These are phyloP conservation scores for Periplaneta americana DNA, from an alignment of 1,140 invertebrate genomes.

Conservation along the genomic window DNA sequence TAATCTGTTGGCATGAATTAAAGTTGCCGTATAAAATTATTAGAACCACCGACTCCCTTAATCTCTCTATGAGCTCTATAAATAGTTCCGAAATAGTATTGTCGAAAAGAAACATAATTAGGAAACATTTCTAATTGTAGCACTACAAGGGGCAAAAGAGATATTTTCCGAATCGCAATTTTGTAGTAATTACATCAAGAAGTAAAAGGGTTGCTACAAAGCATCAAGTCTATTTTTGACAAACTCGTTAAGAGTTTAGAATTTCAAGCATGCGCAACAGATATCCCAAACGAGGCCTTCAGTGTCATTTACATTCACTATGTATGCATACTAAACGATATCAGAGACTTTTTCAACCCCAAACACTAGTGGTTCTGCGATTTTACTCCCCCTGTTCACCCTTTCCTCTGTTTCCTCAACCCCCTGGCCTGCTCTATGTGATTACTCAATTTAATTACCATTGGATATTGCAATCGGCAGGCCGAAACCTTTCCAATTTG, in stretches of 20 bases:
- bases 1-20: too few species aligned
- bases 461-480: not conserved
- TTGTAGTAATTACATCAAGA: too few species aligned
- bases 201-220: too few species aligned
- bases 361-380: not conserved
- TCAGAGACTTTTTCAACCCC: not conserved
- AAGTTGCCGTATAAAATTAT: too few species aligned
- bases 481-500: not conserved
- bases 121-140: too few species aligned
- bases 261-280: not conserved
- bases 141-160: too few species aligned
- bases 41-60: too few species aligned
- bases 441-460: not conserved
- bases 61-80: too few species aligned
- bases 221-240: not conserved
- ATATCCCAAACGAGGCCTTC: not conserved
- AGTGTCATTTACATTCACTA: not conserved
- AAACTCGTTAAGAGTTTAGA: not conserved
- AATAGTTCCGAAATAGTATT: too few species aligned
- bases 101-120: too few species aligned
- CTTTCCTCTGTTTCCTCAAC: not conserved
- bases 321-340: not conserved
- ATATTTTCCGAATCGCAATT: too few species aligned
- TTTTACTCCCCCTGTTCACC: not conserved
- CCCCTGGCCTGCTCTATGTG: not conserved